A percentile compares a stretch with the other conserved stretches of the same genome.
These are phyloP conservation scores for Heliconius eleuchia DNA, from an alignment of 1,140 invertebrate genomes.

Conservation along the genomic window DNA sequence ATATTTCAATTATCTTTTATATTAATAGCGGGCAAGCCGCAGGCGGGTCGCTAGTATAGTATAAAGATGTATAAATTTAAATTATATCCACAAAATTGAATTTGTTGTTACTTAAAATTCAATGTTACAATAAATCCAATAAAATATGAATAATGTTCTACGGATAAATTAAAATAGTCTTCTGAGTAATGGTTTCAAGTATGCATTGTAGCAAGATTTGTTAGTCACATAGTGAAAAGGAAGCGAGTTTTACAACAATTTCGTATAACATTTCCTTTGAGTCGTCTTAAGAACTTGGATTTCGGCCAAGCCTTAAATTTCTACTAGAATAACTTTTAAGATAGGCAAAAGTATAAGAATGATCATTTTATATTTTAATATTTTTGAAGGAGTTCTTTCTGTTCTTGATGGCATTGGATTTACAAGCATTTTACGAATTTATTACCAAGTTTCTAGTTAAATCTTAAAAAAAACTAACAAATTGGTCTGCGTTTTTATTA, in stretches of 20 bases:
- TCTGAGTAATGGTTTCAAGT: conserved; percentile 14
- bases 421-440: neutral
- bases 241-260: conserved; percentile 30
- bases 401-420: neutral
- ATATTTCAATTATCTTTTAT: too few species aligned
- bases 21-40: too few species aligned
- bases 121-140: neutral
- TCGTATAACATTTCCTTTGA: conserved; percentile 28
- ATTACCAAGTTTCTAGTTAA: neutral
- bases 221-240: conserved; percentile 32
- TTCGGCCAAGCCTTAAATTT: conserved; percentile 24
- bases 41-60: neutral
- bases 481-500: neutral
- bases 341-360: conserved; percentile 20
- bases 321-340: conserved; percentile 18
- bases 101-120: neutral
- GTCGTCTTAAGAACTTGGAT: conserved; percentile 28
- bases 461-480: neutral
- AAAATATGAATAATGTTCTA: neutral
- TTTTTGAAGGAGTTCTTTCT: neutral
- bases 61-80: neutral
- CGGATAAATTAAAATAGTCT: conserved; percentile 22
- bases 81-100: neutral
- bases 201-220: conserved; percentile 33
- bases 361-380: conserved; percentile 10